Percentiles rank a stretch among this genome's conserved stretches.
Conservation (phyloP, 2,888 invertebrate genomes). For the Sarcophaga variegata region DNA sequence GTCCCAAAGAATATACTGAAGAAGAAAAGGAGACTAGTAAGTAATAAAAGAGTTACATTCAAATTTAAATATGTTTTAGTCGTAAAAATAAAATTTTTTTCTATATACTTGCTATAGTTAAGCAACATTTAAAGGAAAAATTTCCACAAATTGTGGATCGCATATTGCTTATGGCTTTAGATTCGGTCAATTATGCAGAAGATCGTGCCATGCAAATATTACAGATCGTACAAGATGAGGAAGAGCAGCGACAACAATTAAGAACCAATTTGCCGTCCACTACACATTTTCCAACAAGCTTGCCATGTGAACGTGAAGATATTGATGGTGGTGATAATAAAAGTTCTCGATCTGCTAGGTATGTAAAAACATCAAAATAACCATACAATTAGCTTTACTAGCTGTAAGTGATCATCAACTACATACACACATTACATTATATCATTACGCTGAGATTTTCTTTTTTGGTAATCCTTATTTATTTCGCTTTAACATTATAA, state of each 20-base stretch:
- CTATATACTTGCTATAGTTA: slow-evolving; percentile 83
- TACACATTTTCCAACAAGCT: background rate
- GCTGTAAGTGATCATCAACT: slow-evolving; percentile 50
- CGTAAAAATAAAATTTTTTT: background rate
- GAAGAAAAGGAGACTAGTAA: slow-evolving; percentile 88
- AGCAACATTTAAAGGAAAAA: slow-evolving; percentile 86
- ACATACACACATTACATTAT: slow-evolving; percentile 37
- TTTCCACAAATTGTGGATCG: slow-evolving; percentile 90
- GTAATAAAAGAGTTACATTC: slow-evolving; percentile 69
- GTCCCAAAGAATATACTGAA: slow-evolving; percentile 86
- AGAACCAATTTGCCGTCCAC: slow-evolving; percentile 53
- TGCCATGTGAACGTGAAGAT: slow-evolving; percentile 29
- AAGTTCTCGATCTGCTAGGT: slow-evolving; percentile 48
- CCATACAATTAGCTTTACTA: background rate
- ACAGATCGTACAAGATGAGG: slow-evolving; percentile 86
- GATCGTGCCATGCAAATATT: slow-evolving; percentile 91
- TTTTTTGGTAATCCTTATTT: slow-evolving; percentile 12
- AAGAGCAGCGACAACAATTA: slow-evolving; percentile 80
- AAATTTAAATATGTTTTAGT: background rate
- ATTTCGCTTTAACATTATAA: slow-evolving; percentile 49
- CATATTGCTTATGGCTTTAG: slow-evolving; percentile 92
- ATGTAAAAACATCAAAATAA: background rate
- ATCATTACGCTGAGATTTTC: slow-evolving; percentile 34
- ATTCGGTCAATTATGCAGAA: slow-evolving; percentile 93
- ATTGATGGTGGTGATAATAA: slow-evolving; percentile 13